Percentiles rank a stretch among this genome's conserved stretches.
These are phyloP conservation scores for Andrena minutula DNA, from an alignment of 2,888 invertebrate species.

Conservation along the genomic window DNA sequence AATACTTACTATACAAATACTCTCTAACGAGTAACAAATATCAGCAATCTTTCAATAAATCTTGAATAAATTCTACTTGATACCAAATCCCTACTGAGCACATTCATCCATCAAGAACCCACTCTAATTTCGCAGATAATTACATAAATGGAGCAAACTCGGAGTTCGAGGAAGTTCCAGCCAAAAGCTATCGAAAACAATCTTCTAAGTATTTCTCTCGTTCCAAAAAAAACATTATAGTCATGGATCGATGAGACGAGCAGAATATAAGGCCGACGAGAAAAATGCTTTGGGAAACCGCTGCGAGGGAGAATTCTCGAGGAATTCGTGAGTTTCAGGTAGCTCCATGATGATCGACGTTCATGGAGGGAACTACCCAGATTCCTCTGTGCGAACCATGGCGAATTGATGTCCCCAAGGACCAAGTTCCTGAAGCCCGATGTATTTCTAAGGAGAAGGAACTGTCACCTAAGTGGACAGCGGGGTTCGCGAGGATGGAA, in stretches of 20 bases:
- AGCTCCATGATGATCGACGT: background rate
- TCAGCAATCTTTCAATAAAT: no score
- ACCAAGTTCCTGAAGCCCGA: constrained; percentile 20
- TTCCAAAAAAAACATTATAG: background rate
- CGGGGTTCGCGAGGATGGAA: constrained; percentile 7
- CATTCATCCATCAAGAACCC: no score
- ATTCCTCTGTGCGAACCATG: background rate
- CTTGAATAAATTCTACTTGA: no score
- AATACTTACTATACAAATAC: no score
- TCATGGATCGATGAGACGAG: background rate
- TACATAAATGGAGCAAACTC: background rate
- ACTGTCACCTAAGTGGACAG: constrained; percentile 38
- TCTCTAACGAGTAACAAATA: no score
- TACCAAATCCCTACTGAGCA: no score
- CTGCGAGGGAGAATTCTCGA: background rate
- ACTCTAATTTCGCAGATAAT: background rate
- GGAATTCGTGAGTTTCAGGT: background rate
- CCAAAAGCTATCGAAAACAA: background rate
- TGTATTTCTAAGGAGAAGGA: constrained; percentile 21
- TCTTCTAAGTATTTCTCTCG: background rate
- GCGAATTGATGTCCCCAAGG: background rate
- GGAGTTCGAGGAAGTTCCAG: background rate
- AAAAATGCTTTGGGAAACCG: background rate
- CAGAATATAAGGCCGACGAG: background rate
- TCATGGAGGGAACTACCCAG: background rate